Evolutionary conservation across 2,888 invertebrate genomes (phyloP).

Genomic region (Ormyrus rosae): DNA sequence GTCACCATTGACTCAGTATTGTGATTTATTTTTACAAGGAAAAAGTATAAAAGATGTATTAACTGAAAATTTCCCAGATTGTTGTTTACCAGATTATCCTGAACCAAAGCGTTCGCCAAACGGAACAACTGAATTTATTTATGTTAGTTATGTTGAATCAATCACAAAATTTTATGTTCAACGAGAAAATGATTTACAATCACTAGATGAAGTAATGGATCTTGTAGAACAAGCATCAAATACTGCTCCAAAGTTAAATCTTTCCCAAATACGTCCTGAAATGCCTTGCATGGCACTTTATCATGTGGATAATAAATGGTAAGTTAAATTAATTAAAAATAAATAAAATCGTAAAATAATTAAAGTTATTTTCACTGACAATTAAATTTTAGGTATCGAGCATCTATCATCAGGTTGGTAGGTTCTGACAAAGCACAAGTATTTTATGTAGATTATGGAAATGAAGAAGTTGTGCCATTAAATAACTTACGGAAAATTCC

Average conservation of each 20-base stretch:
- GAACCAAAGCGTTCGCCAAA: constrained; percentile 59
- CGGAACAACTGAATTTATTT: constrained; percentile 66
- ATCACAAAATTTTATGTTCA: constrained; percentile 87
- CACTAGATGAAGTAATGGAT: constrained; percentile 82
- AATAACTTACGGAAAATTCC: constrained; percentile 81
- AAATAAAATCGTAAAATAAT: background rate
- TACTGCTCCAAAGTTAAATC: constrained; percentile 73
- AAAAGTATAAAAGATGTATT: constrained; percentile 80
- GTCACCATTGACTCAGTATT: constrained; percentile 85
- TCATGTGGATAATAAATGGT: constrained; percentile 88
- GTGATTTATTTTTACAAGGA: constrained; percentile 81
- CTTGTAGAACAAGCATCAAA: constrained; percentile 81
- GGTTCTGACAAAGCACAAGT: constrained; percentile 81
- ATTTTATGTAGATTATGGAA: constrained; percentile 96
- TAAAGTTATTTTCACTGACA: background rate
- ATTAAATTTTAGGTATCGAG: constrained; percentile 82
- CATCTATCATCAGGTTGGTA: constrained; percentile 82
- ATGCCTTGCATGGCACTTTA: constrained; percentile 89
- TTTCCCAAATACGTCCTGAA: constrained; percentile 78
- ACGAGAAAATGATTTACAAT: constrained; percentile 79
- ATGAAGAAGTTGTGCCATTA: constrained; percentile 86
- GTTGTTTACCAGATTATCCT: constrained; percentile 58
- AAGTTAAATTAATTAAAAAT: constrained; percentile 24
- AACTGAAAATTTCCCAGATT: constrained; percentile 66
- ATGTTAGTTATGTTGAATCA: constrained; percentile 82